phyloP scores from a whole-genome alignment of 1,140 invertebrate genomes.

The Chelonus insularis region DNA sequence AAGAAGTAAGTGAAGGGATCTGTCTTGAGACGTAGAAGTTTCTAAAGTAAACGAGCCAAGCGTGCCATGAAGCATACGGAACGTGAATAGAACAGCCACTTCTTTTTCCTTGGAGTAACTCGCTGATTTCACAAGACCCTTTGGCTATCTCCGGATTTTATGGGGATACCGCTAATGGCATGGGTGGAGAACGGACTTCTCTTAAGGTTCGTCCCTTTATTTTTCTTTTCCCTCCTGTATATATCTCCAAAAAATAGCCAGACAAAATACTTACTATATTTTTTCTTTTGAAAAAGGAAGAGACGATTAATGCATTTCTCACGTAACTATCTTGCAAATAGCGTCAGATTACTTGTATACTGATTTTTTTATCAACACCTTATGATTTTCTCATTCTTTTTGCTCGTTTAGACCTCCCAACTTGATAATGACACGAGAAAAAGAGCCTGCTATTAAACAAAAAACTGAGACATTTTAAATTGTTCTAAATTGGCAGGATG shows the following conservation, averaged over 20 bases:
- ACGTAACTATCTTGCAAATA: conserved; percentile 12
- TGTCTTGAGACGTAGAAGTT: neutral
- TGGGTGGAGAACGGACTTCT: conserved; percentile 29
- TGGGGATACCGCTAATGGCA: conserved; percentile 44
- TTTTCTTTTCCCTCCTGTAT: conserved; percentile 14
- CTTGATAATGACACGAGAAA: neutral
- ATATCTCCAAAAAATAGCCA: neutral
- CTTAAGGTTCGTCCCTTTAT: conserved; percentile 2
- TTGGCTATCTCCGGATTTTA: conserved; percentile 35
- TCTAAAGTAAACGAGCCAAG: conserved; percentile 13
- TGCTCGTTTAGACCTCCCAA: neutral
- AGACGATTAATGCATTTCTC: conserved; percentile 37
- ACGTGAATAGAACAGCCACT: conserved; percentile 14
- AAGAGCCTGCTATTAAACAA: no score
- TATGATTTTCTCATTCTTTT: neutral
- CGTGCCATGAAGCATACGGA: conserved; percentile 8
- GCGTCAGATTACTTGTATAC: neutral
- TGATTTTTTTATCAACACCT: conserved; percentile 5
- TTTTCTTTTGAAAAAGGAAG: conserved; percentile 31
- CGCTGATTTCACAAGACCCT: conserved; percentile 19
- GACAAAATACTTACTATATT: conserved; percentile 34
- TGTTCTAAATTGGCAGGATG: no score
- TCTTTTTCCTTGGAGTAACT: conserved; percentile 8
- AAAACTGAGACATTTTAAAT: no score
- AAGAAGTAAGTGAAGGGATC: neutral